Evolutionary conservation across 2,888 invertebrate species (phyloP), one percentile per base, ranked within the genome.

Genomic region (Pterostichus niger): DNA sequence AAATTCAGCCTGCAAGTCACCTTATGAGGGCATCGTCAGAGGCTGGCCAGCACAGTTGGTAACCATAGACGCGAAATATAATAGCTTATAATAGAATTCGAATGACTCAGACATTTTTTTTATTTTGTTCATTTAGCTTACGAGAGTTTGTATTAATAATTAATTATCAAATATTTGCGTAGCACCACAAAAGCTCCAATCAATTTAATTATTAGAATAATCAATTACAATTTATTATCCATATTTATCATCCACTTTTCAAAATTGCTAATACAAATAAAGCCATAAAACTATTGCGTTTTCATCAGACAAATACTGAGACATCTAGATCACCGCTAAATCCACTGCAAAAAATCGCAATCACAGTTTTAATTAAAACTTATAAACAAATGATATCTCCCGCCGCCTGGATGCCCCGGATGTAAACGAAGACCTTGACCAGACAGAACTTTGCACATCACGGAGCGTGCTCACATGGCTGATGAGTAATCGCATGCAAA

Each of bases 261-360:
- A 59, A 59, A 59, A 24, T 17, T 31, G 59, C 59, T 31, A 59
- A 59, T 15, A 24, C 59, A 59, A 59, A 59, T 59, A 59, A 59
- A 59, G 31, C 24, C 31, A 24, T 59, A 59, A 59, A 59, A 24
- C 24, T 59, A 59, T 59, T 59, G 59, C 59, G 59, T 31, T 59
- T 59, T 15, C 59, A 59, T 17, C 59, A 59, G 24, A 59, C 7
- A 40, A 40, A 40, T 40, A 40, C 31, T 9, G 11, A 24, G 59
- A 59, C 59, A 24, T 24, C 24, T 59, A 24, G 59, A 59, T 59
- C 59, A 59, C 59, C 59, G 31, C 59, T 11, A 59, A 31, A 24
- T 59, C 31, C 24, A 17, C 0, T 9, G 24, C 24, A 24, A 31
- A 59, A 59, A 24, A 59, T 59, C 59, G 31, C 59, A 59, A 59